Conservation (phyloP, 2,797 vertebrate species). For the Bradypus variegatus region DNA sequence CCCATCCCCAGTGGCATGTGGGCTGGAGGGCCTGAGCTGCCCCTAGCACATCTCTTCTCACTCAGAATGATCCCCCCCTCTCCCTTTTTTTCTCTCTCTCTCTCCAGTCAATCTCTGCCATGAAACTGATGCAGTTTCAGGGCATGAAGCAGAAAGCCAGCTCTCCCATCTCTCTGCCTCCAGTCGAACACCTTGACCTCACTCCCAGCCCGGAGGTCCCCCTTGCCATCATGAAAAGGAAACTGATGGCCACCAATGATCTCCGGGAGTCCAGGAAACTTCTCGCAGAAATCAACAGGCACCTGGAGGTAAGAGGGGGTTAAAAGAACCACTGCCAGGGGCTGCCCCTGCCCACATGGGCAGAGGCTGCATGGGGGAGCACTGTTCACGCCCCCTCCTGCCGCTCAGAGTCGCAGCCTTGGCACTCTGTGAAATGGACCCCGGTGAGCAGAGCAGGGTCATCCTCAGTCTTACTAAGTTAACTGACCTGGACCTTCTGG, state of each 20-base stretch:
- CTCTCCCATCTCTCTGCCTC: constrained; percentile 72
- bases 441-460: not conserved
- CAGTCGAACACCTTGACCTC: constrained; percentile 75
- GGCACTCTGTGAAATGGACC: fast-evolving
- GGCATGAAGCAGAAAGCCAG: constrained; percentile 72
- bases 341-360: fast-evolving
- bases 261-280: constrained; percentile 70
- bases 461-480: not conserved
- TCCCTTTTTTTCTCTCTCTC: fast-evolving
- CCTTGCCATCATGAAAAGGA: constrained; percentile 91
- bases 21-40: not conserved
- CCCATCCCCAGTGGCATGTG: not conserved
- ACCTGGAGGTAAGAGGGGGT: constrained; percentile 79
- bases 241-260: constrained; percentile 84
- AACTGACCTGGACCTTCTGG: not conserved
- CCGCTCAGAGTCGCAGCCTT: not conserved
- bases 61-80: not conserved
- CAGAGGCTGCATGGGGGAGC: fast-evolving
- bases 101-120: constrained; percentile 83
- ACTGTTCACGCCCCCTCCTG: too few species aligned
- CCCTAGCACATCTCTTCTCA: too few species aligned
- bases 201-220: constrained; percentile 91
- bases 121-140: constrained; percentile 94
- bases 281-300: constrained; percentile 77
- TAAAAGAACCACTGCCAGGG: fast-evolving